Conservation (phyloP, 1,140 invertebrate genomes). For the Parapsyche elsis region DNA sequence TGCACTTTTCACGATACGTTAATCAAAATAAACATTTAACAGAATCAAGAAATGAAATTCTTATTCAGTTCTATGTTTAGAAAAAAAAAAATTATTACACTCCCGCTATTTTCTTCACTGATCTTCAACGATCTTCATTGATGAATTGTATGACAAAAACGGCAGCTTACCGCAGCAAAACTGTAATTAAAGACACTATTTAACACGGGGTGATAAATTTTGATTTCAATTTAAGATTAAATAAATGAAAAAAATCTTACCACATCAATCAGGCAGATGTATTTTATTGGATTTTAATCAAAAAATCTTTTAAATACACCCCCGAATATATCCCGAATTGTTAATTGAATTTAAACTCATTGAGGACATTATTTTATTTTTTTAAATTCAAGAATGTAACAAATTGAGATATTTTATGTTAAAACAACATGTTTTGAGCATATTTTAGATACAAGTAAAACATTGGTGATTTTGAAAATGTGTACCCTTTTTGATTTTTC, state of each 20-base stretch:
- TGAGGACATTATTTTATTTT: too few relatives aligned
- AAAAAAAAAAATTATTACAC: background rate
- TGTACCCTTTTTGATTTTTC: too few relatives aligned
- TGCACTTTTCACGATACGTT: background rate
- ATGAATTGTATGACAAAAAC: background rate
- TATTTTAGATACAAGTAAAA: too few relatives aligned
- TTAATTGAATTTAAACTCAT: too few relatives aligned
- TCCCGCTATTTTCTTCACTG: background rate
- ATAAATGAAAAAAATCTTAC: constrained; percentile 2
- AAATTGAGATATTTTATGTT: too few relatives aligned
- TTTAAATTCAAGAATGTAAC: too few relatives aligned
- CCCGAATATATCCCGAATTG: too few relatives aligned
- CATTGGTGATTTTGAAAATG: too few relatives aligned
- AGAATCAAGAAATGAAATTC: background rate
- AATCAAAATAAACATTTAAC: constrained; percentile 7
- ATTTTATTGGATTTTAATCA: too few relatives aligned
- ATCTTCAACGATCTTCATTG: background rate
- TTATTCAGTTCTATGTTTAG: constrained; percentile 1
- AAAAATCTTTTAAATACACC: too few relatives aligned
- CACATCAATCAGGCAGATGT: background rate
- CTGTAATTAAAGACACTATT: constrained; percentile 14
- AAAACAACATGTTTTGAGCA: too few relatives aligned
- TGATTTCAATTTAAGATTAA: background rate
- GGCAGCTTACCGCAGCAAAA: background rate
- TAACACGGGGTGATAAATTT: background rate